Evolutionary conservation across 2,888 invertebrate genomes (phyloP).

Genomic region (Salpingus planirostris): DNA sequence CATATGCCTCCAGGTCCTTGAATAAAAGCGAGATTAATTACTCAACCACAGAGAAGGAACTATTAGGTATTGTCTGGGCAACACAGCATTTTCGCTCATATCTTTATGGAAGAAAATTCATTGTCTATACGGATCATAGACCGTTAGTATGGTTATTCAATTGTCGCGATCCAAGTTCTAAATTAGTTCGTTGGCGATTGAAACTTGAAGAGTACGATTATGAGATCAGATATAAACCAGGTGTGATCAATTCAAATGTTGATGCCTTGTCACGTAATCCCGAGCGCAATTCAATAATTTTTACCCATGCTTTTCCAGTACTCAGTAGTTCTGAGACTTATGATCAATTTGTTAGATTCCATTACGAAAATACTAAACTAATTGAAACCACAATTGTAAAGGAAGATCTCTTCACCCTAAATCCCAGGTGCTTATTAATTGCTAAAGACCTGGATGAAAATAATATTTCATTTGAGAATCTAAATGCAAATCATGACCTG

Average conservation of each 20-base stretch:
- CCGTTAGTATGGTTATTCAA: slow-evolving; percentile 31
- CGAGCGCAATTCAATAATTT: slow-evolving; percentile 1
- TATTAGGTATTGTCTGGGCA: too few species aligned
- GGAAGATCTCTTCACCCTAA: slow-evolving; percentile 1
- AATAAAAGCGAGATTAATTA: too few species aligned
- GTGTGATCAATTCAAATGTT: too few species aligned
- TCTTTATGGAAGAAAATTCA: too few species aligned
- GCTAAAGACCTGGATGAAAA: neutral
- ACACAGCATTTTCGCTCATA: too few species aligned
- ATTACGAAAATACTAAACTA: neutral
- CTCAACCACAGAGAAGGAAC: too few species aligned
- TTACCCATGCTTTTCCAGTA: neutral
- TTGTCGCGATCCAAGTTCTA: slow-evolving; percentile 23
- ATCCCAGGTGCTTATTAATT: neutral
- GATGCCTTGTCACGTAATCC: slow-evolving; percentile 16
- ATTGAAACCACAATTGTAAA: slow-evolving; percentile 1
- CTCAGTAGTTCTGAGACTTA: neutral
- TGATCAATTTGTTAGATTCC: neutral
- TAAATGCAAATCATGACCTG: too few species aligned
- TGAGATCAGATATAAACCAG: too few species aligned
- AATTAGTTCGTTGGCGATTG: slow-evolving; percentile 29
- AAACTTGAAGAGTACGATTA: slow-evolving; percentile 28
- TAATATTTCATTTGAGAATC: neutral
- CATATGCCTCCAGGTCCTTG: too few species aligned
- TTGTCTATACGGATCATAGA: slow-evolving; percentile 31